Conservation (phyloP, 2,888 invertebrate genomes). For the Branchellion lobata region DNA sequence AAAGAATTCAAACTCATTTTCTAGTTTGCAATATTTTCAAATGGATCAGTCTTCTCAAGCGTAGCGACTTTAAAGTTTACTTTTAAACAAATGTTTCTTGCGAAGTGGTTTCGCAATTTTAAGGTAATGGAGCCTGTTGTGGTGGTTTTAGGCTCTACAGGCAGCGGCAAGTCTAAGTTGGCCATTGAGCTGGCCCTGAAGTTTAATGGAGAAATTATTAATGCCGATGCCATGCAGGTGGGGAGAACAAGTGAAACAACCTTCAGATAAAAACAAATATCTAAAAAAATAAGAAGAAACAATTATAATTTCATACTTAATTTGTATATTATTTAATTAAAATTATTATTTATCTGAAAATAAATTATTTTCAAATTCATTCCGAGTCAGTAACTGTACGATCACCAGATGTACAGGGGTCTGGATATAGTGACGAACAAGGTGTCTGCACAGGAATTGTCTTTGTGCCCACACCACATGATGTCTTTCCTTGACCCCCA, state of each 20-base stretch:
- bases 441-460: slow-evolving; percentile 75
- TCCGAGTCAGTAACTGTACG: too few relatives aligned
- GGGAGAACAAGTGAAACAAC: too few relatives aligned
- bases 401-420: slow-evolving; percentile 81
- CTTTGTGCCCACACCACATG: slow-evolving; percentile 79
- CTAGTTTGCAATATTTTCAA: too few relatives aligned
- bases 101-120: too few relatives aligned
- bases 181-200: slow-evolving; percentile 83
- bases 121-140: slow-evolving; percentile 64
- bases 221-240: slow-evolving; percentile 99
- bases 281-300: not conserved
- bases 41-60: too few relatives aligned
- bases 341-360: too few relatives aligned
- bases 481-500: slow-evolving; percentile 81
- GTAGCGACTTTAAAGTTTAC: too few relatives aligned
- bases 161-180: slow-evolving; percentile 93
- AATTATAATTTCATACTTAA: not conserved
- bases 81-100: too few relatives aligned
- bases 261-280: not conserved
- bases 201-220: slow-evolving; percentile 87
- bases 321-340: too few relatives aligned
- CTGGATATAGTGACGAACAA: slow-evolving; percentile 91
- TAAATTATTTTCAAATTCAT: too few relatives aligned
- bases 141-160: slow-evolving; percentile 91
- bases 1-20: too few relatives aligned